These are phyloP conservation scores for Dipodomys spectabilis DNA, from an alignment of 2,113 vertebrate genomes.

Conservation along the genomic window DNA sequence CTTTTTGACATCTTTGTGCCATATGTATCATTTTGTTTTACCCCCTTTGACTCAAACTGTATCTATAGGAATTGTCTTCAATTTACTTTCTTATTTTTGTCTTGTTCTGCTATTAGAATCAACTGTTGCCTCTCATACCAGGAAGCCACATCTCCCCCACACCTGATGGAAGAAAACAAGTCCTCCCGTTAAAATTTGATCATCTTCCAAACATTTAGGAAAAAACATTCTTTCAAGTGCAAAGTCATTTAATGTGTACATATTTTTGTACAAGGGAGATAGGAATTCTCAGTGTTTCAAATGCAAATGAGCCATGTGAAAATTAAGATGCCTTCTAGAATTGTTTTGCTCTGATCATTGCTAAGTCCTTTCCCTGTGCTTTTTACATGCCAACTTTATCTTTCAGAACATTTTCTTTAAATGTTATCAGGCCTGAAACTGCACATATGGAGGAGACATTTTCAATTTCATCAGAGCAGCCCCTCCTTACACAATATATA, in stretches of 20 bases:
- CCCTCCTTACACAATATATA: neutral
- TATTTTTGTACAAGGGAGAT: constrained; percentile 58
- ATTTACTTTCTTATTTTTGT: constrained; percentile 72
- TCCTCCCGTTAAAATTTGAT: constrained; percentile 80
- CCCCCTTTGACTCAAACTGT: constrained; percentile 16
- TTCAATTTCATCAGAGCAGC: constrained; percentile 55
- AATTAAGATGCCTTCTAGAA: constrained; percentile 71
- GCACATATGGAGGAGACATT: constrained; percentile 51
- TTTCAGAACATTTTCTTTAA: constrained; percentile 69
- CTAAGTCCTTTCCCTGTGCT: constrained; percentile 47
- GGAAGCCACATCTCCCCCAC: constrained; percentile 81
- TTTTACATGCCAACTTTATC: constrained; percentile 61
- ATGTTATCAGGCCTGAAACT: constrained; percentile 39
- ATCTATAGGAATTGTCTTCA: constrained; percentile 58
- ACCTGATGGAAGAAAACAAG: constrained; percentile 84
- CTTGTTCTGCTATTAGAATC: constrained; percentile 78
- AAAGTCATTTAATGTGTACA: constrained; percentile 67
- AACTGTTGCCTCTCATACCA: constrained; percentile 83
- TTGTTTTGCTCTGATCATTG: constrained; percentile 58
- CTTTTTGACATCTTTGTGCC: constrained; percentile 21
- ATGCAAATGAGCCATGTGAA: constrained; percentile 71
- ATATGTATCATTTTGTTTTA: neutral
- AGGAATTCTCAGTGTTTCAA: constrained; percentile 68
- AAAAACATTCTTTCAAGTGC: constrained; percentile 56
- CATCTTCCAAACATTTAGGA: constrained; percentile 85